Base-by-base conservation (phyloP, 2,888 invertebrate species). In the Drosophila recens region DNA sequence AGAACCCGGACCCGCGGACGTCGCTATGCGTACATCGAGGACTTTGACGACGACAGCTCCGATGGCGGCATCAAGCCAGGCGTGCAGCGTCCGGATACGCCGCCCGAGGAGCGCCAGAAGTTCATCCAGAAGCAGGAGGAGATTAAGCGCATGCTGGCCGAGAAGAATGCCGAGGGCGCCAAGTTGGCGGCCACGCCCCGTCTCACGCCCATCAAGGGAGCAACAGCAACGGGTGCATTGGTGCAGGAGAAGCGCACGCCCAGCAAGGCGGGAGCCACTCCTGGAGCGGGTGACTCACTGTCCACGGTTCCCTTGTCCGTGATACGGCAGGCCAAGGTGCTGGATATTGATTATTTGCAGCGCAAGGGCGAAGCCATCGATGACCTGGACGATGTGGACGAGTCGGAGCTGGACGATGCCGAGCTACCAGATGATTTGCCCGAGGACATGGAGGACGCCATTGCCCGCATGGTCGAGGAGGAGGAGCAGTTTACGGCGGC, bases 381-480 rank as follows among this genome's bases (percentile, higher is more conserved):
- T 15, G 92, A 92, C 49, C 78, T 90, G 3, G 91, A 90, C 13
- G 91, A 87, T 56, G 90, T 90, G 6, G 91, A 90, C n/a, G 91
- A 91, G 59, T 87, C 90, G 11, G 92, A 92, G 54, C 86, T 92
- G 38, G 91, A 92, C 52, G 93, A 93, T 52, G 91, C 92, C 3
- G 92, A 92, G 59, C 77, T 93, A 40, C 92, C 93, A 0, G 93
- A 93, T 61, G 93, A 93, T 59, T 91, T 93, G 33, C 93, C 93
- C 0, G 94, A 94, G 33, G 93, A 93, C 71, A 93, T 94, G 92
- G 93, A 93, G 65, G 93, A 93, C 59, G 91, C 91, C 2, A 93
- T 93, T 42, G 93, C 92, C n/a, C 94, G 94, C 84, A 94, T 95
- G 94, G 94, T 95, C 91, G 95, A 95, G 75, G 95, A 95, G 82